These are phyloP conservation scores for Archaeoteleia sp. DNA, from an alignment of 2,888 invertebrate species.

Conservation along the genomic window DNA sequence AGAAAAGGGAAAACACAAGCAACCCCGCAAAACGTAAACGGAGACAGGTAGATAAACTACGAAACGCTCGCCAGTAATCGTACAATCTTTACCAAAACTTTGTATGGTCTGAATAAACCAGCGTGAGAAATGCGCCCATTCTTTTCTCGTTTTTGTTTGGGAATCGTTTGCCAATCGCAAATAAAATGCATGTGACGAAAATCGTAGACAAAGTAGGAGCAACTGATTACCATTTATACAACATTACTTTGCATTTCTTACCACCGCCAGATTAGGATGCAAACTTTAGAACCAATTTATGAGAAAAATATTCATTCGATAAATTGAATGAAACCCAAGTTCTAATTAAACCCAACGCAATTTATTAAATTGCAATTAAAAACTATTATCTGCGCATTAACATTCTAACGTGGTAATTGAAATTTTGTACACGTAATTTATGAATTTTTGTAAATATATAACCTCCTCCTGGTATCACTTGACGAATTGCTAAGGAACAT, in stretches of 20 bases:
- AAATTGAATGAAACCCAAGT: too few relatives aligned
- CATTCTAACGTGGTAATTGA: background rate
- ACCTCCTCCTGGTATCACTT: background rate
- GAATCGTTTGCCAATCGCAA: too few relatives aligned
- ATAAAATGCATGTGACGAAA: too few relatives aligned
- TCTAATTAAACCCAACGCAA: too few relatives aligned
- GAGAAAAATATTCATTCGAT: too few relatives aligned
- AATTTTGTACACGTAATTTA: background rate
- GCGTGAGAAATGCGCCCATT: background rate
- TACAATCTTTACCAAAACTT: conserved; percentile 18
- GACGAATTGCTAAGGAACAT: conserved; percentile 49
- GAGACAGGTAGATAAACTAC: conserved; percentile 18
- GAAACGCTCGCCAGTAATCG: conserved; percentile 13
- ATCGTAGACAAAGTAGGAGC: too few relatives aligned
- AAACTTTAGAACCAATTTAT: too few relatives aligned
- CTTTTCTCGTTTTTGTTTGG: background rate
- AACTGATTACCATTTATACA: too few relatives aligned
- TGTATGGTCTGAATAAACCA: conserved; percentile 5
- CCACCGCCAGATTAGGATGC: too few relatives aligned
- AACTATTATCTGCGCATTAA: too few relatives aligned
- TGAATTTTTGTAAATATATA: conserved; percentile 14
- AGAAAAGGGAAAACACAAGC: conserved; percentile 10
- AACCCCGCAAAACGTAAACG: conserved; percentile 6
- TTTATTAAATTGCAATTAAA: too few relatives aligned
- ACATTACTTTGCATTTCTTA: too few relatives aligned